A percentile compares a stretch with the other conserved stretches of the same genome.
These are phyloP conservation scores for Pangasius krempfi DNA, from an alignment of 2,797 vertebrate genomes.

Conservation along the genomic window DNA sequence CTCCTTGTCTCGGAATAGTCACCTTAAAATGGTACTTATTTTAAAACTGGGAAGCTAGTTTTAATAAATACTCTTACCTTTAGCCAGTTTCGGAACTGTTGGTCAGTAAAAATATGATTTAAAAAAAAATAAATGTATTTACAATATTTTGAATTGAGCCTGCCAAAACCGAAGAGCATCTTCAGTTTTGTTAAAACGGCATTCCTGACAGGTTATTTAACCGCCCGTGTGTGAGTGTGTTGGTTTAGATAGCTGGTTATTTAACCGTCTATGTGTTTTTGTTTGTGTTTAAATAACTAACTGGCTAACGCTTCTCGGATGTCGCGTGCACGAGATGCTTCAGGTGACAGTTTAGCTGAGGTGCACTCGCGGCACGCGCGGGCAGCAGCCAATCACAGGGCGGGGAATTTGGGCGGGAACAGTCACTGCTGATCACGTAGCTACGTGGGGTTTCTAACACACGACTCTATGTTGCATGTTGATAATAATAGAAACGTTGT, in stretches of 20 bases:
- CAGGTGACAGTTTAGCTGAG: constrained; percentile 20
- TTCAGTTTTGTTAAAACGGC: neutral
- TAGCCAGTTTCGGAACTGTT: neutral
- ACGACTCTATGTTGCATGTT: neutral
- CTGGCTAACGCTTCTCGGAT: neutral
- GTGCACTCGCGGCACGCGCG: constrained; percentile 42
- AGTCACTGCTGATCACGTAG: neutral
- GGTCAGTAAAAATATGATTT: neutral
- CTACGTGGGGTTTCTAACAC: neutral
- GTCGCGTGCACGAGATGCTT: constrained; percentile 2
- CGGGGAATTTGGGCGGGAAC: constrained; percentile 40
- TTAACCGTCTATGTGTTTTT: too few species aligned
- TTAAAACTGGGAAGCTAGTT: neutral
- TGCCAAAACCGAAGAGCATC: neutral
- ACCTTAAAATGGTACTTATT: neutral
- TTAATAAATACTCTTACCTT: neutral
- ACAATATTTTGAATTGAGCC: neutral
- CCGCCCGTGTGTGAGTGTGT: neutral
- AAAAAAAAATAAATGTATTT: neutral
- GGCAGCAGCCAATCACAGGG: constrained; percentile 42
- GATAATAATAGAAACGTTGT: neutral
- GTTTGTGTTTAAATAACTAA: neutral
- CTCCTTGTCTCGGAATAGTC: too few species aligned
- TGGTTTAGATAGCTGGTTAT: neutral
- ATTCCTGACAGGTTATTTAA: neutral